Base-by-base conservation (phyloP, 2,888 invertebrate species). In the Camponotus fellah region DNA sequence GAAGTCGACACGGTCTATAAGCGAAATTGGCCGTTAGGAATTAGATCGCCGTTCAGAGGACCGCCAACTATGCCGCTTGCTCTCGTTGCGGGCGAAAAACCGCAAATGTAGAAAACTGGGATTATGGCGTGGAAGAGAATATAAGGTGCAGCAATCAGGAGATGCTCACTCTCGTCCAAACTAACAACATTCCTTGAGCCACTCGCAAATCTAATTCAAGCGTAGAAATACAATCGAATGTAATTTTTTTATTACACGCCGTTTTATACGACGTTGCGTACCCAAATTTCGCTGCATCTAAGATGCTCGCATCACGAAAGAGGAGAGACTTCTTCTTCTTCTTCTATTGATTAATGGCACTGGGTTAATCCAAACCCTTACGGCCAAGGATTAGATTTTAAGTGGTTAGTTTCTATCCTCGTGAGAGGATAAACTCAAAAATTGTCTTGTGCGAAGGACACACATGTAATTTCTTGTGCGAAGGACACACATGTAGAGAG, bases 1-100 rank as follows among this genome's bases (percentile, higher is more conserved):
- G 69, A 72, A 82, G 82, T 64, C 74, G 74, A 72, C 74, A 68
- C n/a, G 60, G 65, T 77, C 77, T 68, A 68, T 83, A 81, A 87
- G 62, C 83, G 87, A 85, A 87, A 87, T 85, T 87, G 66, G 79
- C 83, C 81, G 53, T 87, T 85, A 83, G 85, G 66, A 87, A 87
- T 87, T 85, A 82, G 79, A 87, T 86, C 66, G 62, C 81, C 49
- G 80, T 75, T 74, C 83, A 66, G 83, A 77, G 74, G 43, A 75
- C 40, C 69, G 60, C 58, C 46, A 21, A 56, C 53, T 40, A 40
- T 53, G 53, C 43, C 53, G 8, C 74, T 65, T 60, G 64, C 49
- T 26, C 40, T 65, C 62, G n/a, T 26, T 49, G 64, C 81, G 32
- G 14, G 8, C 81, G 56, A 65, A 64, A 75, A 77, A 62, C 40